phyloP scores from a whole-genome alignment of 2,113 vertebrate species.

The Athene noctua region DNA sequence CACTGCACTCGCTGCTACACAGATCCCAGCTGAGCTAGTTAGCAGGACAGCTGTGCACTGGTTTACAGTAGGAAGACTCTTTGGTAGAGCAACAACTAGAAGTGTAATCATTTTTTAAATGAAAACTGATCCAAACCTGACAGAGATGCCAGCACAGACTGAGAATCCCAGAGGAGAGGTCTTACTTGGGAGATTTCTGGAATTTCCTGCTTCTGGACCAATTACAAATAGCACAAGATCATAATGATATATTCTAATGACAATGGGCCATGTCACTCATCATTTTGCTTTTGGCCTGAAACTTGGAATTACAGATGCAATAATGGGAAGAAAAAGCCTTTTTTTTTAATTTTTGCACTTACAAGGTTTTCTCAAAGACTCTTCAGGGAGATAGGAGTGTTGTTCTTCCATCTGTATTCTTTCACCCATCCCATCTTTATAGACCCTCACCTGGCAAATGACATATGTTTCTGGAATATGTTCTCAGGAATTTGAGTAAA shows the following conservation, averaged over 20 bases:
- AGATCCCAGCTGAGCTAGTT: background rate
- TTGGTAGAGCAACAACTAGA: background rate
- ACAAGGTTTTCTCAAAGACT: conserved; percentile 26
- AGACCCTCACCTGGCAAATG: conserved; percentile 40
- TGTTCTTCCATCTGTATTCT: conserved; percentile 40
- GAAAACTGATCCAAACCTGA: conserved; percentile 34
- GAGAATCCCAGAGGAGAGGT: conserved; percentile 1
- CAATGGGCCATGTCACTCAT: background rate
- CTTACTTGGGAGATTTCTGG: conserved; percentile 17
- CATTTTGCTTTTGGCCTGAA: background rate
- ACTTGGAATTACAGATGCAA: background rate
- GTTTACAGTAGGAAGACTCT: conserved; percentile 16
- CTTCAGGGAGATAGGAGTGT: background rate
- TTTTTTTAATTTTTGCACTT: background rate
- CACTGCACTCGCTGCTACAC: background rate
- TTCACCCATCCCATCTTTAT: conserved; percentile 43
- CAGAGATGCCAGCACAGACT: conserved; percentile 13
- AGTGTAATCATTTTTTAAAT: background rate
- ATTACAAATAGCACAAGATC: background rate
- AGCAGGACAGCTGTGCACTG: conserved; percentile 19
- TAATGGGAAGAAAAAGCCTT: background rate
- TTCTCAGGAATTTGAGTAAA: conserved; percentile 33
- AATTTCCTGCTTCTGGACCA: conserved; percentile 52
- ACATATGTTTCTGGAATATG: background rate
- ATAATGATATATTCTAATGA: conserved; percentile 16